Percentiles rank a stretch among this genome's conserved stretches.
These are phyloP conservation scores for Rissa tridactyla DNA, from an alignment of 2,113 vertebrate genomes.

Conservation along the genomic window DNA sequence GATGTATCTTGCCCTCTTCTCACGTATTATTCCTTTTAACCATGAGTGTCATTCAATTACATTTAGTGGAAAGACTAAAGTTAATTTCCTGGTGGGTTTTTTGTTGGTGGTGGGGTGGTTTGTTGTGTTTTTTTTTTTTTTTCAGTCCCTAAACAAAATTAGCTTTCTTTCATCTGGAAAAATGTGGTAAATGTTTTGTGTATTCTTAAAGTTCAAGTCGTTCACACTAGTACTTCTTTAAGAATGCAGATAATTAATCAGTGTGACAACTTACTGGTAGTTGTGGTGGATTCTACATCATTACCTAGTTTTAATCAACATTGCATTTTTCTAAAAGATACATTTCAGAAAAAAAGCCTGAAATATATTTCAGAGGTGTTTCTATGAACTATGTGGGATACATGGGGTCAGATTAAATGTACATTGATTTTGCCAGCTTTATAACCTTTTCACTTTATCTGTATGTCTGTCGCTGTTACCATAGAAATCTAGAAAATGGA, in stretches of 20 bases:
- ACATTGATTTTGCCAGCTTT: not conserved
- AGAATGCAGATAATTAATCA: not conserved
- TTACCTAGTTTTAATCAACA: not conserved
- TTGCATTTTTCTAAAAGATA: not conserved
- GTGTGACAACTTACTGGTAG: not conserved
- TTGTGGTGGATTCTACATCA: not conserved
- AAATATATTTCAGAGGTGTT: not conserved
- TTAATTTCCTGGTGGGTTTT: not conserved
- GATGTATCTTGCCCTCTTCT: not conserved
- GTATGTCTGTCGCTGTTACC: not conserved
- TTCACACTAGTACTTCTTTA: not conserved
- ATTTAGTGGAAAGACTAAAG: not conserved
- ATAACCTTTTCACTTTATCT: not conserved
- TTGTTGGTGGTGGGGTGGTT: no score
- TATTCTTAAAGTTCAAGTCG: not conserved
- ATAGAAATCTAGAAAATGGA: not conserved
- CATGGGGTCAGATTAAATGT: not conserved
- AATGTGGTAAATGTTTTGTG: not conserved
- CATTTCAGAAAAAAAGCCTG: not conserved
- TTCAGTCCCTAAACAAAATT: not conserved
- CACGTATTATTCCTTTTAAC: not conserved
- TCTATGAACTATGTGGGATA: not conserved
- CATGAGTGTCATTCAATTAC: not conserved
- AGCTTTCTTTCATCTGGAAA: not conserved
- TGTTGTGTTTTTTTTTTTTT: not conserved